A percentile compares a stretch with the other conserved stretches of the same genome.
phyloP scores from a whole-genome alignment of 2,888 invertebrate species.

The Rosalia funebris region DNA sequence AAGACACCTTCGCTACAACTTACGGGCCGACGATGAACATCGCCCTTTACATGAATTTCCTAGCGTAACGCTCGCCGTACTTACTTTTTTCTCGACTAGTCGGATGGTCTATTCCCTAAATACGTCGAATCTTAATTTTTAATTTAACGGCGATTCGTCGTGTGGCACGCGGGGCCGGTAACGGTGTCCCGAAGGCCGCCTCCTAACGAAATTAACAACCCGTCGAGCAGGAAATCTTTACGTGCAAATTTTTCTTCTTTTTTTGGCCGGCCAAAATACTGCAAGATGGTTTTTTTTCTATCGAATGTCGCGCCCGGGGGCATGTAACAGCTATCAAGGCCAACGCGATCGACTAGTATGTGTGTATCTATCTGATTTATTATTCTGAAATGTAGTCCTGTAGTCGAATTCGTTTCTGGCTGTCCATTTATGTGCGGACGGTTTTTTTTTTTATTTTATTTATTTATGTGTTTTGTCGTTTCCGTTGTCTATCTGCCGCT shows the following conservation, averaged over 20 bases:
- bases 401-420: slow-evolving; percentile 17
- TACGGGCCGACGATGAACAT: not conserved
- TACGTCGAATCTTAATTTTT: no score
- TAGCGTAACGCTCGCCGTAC: not conserved
- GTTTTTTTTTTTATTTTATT: not conserved
- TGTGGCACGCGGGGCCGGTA: not conserved
- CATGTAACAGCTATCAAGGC: slow-evolving; percentile 42
- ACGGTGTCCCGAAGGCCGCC: slow-evolving; percentile 16
- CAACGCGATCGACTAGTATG: slow-evolving; percentile 32
- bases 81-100: not conserved
- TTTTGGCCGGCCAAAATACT: slow-evolving; percentile 42
- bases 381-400: slow-evolving; percentile 23
- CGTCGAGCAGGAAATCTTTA: slow-evolving; percentile 51
- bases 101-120: not conserved
- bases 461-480: not conserved
- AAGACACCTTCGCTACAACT: not conserved
- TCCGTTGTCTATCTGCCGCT: no score
- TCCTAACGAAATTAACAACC: slow-evolving; percentile 42
- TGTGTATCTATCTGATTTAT: slow-evolving; percentile 33
- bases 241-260: slow-evolving; percentile 45
- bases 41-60: not conserved
- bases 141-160: not conserved
- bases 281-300: slow-evolving; percentile 43
- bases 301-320: slow-evolving; percentile 39
- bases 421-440: slow-evolving; percentile 12